Evolutionary conservation across 2,888 invertebrate genomes (phyloP), one percentile per base, ranked within the genome.

Genomic region (Caenorhabditis virilis): DNA sequence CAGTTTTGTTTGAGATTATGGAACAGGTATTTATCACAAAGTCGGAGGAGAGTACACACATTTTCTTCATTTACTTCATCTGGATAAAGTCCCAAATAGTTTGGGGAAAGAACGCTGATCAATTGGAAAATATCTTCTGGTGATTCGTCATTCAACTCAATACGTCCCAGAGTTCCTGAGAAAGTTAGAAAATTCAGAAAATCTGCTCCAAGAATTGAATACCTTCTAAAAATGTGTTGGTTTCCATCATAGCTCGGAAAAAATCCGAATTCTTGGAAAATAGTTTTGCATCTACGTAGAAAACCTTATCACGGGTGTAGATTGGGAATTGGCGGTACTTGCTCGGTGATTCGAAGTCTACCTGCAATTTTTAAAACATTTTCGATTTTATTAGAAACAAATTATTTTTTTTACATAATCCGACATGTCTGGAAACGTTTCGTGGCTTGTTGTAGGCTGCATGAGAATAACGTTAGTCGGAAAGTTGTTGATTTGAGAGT

Each of bases 1-100:
- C 60, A 65, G 23, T 53, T 51, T 4, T 46, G 38, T 25, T 60
- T 65, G 39, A 65, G 33, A 42, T 60, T 65, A 2, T 26, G 13
- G 46, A 60, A 49, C 48, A 65, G 36, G 20, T 53, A 65, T 22
- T 65, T 65, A 20, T 65, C 65, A 27, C 65, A 56, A 26, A 65
- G 39, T 20, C 65, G 27, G n/a, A 65, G 43, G 7, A 65, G 26
- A 18, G 52, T 65, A n/a, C 60, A 52, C 1, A 60, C 65, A 20
- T 55, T 65, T 41, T 35, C 36, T 27, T 65, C 65, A 33, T 55
- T 45, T 27, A 65, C 49, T 0, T 43, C 27, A 39, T 56, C 56
- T 5, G 59, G 65, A 25, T 65, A 65, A 16, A 65, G 41, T 2
- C 65, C 65, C 4, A 65, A 47, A 22, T 33, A 59, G 33, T 60